Base-by-base conservation (phyloP, 2,888 invertebrate species). In the Rotaria magnacalcarata region DNA sequence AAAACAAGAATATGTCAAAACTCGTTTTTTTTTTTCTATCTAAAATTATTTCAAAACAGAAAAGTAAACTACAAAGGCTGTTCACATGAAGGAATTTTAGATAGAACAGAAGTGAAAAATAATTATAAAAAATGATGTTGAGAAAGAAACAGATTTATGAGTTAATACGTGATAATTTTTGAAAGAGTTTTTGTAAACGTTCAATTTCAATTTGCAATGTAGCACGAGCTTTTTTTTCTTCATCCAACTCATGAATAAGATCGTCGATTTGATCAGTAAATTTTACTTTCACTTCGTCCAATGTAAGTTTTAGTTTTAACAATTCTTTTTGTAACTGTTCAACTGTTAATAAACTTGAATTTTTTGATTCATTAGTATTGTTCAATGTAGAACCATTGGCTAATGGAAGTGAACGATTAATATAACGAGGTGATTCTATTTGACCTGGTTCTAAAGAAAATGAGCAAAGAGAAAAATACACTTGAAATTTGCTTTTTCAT, bases 271-370 rank as follows among this genome's bases (percentile, higher is more conserved):
- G 88, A 86, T 89, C 89, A 14, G 89, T 88, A 87, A 89, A 88
- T 21, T 87, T 87, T 19, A 87, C 88, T 87, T 88, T 88, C 43
- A 89, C 86, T 24, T 87, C 87, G 24, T 89, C 89, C 80, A 90
- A 85, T 58, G 89, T 89, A n/a, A 52, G 88, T 86, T 89, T 89
- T 80, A 90, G 88, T 85, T 88, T 88, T 84, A 89, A 89, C 74
- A 90, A 88, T 87, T 90, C 90, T 5, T 89, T 88, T 87, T 95
- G 95, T 89, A 94, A 94, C 88, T 94, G 92, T 24, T 80, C 80
- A 11, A 47, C 3, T 80, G 47, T 43, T 80, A n/a, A 47, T 11
- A 7, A 41, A 0, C 4, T 10, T 5, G 16, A 41, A 74, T 34
- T 74, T 24, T 10, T 10, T 19, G 75, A 80, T 21, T 80, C 75